phyloP scores from a whole-genome alignment of 2,113 vertebrate genomes.

The Tor tambroides region DNA sequence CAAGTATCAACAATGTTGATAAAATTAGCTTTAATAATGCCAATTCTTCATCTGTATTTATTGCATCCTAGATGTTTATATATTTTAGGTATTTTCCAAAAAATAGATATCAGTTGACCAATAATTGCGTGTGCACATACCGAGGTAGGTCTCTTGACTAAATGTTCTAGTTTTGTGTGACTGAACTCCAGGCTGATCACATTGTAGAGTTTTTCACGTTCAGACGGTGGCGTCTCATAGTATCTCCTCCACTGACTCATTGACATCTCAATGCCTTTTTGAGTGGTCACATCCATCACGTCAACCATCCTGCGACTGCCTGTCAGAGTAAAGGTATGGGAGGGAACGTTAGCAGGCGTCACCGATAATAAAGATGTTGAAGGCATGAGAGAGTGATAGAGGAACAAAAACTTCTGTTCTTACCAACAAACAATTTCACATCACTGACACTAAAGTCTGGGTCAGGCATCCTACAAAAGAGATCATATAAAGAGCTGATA shows the following conservation, averaged over 20 bases:
- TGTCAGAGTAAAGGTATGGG: conserved; percentile 59
- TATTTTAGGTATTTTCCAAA: too few species aligned
- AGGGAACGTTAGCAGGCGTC: neutral
- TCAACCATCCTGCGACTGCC: conserved; percentile 95
- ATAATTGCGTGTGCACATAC: conserved; percentile 66
- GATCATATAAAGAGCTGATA: neutral
- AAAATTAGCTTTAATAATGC: neutral
- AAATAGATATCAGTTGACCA: too few species aligned
- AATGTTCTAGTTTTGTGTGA: conserved; percentile 94
- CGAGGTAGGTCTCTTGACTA: conserved; percentile 94
- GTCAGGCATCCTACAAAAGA: conserved; percentile 90
- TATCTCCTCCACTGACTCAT: conserved; percentile 99
- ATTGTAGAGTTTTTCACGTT: conserved; percentile 96
- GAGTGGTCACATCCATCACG: conserved; percentile 98
- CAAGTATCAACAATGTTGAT: neutral
- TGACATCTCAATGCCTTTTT: conserved; percentile 98
- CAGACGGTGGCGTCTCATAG: conserved; percentile 91
- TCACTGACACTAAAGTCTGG: conserved; percentile 96
- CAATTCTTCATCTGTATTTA: neutral
- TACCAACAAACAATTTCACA: conserved; percentile 96
- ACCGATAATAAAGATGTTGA: neutral
- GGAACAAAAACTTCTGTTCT: conserved; percentile 61
- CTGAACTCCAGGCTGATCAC: conserved; percentile 99
- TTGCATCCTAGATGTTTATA: too few species aligned
- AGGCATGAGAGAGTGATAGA: neutral